Base-by-base conservation (phyloP, 2,888 invertebrate genomes). In the Brachyptera putata region DNA sequence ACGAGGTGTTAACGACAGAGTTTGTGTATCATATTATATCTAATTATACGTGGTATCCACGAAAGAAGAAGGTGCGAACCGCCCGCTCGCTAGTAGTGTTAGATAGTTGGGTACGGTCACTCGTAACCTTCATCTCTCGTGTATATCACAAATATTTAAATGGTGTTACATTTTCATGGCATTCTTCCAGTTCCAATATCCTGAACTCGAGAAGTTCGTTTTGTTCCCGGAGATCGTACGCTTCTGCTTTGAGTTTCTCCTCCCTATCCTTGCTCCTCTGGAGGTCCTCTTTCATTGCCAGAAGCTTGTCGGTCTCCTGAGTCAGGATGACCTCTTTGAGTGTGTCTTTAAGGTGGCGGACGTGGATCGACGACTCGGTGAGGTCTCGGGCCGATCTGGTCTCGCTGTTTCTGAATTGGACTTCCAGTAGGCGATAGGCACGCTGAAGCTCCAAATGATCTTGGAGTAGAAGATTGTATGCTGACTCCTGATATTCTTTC, bases 141-240 rank as follows among this genome's bases (percentile, higher is more conserved):
- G n/a, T n/a, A n/a, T n/a, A n/a, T n/a, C n/a, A n/a, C n/a, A n/a
- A n/a, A n/a, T n/a, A n/a, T n/a, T n/a, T n/a, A n/a, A n/a, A n/a
- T n/a, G n/a, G n/a, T 30, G 30, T 56, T 41, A 61, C 58, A 41
- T 56, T 53, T 30, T 60, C 60, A 30, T 56, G 41, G 16, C 37
- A 61, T 73, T 86, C 87, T 73, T 89, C 89, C 67, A 89, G 76
- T 75, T 89, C 89, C 66, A 89, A 77, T 67, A 89, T 79, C 53
- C 89, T 78, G 78, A 89, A 89, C 77, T 89, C 89, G 72, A 89
- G 80, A 66, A 89, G 79, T 74, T 89, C 89, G 73, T 88, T 86
- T 72, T 89, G 89, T 72, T 89, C 89, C 67, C 85, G 80, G 69
- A 87, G 79, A 74, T 89, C 89, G 66, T 84, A 81, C 65, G 86